Evolutionary conservation across 2,113 vertebrate species (phyloP), one percentile per base, ranked within the genome.

Genomic region (Speoplatyrhinus poulsoni): DNA sequence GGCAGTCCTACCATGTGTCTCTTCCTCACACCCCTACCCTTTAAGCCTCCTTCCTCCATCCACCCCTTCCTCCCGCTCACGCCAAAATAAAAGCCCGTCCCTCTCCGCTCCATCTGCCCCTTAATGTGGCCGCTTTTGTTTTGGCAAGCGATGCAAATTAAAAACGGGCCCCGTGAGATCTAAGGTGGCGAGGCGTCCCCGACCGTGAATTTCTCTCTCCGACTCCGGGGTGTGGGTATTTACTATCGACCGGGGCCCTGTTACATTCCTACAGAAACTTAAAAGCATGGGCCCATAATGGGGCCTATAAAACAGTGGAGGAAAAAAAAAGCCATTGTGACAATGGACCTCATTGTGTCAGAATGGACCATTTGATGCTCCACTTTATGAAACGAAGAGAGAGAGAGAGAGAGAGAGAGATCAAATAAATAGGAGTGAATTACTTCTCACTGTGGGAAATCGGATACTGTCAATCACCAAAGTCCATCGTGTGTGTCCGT

Each of bases 241-340:
- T 90, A 92, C 82, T 82, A 82, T 82, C 67, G 64, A 70, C 72
- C 61, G 12, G 80, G 75, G 78, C 82, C 77, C 81, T 85, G 83
- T 87, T 87, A 74, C 80, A 85, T 89, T 92, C 85, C 82, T 82
- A 79, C 72, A 79, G 85, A 84, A 80, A 86, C 87, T 85, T 89
- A 87, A 91, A 91, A 91, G 89, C 86, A 79, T 77, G 70, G 78
- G 3, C 65, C 76, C 83, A 81, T 82, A 89, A 86, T 85, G 73
- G 84, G 77, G 80, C 71, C 85, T 70, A 85, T 89, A 87, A 91
- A 90, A 84, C 73, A 73, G 82, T 80, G 79, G 36, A 46, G 33
- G n/a, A n/a, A 60, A 76, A 80, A 80, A 82, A 87, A 79, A 76
- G 75, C 70, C 62, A 79, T 80, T 81, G 82, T 65, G 77, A 88